Evolutionary conservation across 2,888 invertebrate genomes (phyloP), one percentile per base, ranked within the genome.

Genomic region (Cyaniris semiargus): DNA sequence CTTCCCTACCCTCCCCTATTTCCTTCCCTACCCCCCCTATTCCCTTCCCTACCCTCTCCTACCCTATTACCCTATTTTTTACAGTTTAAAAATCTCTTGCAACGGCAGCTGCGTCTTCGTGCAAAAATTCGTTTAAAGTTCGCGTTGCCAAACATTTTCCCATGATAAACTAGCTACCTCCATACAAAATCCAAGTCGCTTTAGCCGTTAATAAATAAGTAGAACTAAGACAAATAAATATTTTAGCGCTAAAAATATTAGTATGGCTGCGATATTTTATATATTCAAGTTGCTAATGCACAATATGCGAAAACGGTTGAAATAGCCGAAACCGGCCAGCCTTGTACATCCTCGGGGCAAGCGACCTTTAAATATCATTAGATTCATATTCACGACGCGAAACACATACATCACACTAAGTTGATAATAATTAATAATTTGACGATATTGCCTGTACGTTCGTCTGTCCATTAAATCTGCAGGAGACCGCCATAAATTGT

Each of bases 341-440:
- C 23, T 48, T 27, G 48, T 48, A 72, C 44, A 74, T 48, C 74
- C 23, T 48, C 38, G 48, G 1, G 44, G 15, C 74, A 74, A 74
- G 53, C 56, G 34, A 70, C 76, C 71, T 76, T 71, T 71, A 76
- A 76, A 76, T 76, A 71, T 76, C 76, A 71, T 76, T 76, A 76
- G 76, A 15, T 48, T 53, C 48, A 44, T 44, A 53, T 74, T 72
- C 72, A 44, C 21, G 44, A 23, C 15, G 48, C 38, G 3, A 74
- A 21, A 44, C 18, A 27, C 7, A 48, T 53, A 74, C 18, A 53
- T 74, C 74, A 74, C 74, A 74, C 23, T 21, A 74, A 18, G 21
- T 53, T 38, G 44, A 66, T 66, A 15, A 31, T 34, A 34, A 34
- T 13, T 7, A 7, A 34, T 13, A 44, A 44, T 34, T 34, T 70